Base-by-base conservation (phyloP, 1,140 invertebrate species). In the Cotesia glomerata region DNA sequence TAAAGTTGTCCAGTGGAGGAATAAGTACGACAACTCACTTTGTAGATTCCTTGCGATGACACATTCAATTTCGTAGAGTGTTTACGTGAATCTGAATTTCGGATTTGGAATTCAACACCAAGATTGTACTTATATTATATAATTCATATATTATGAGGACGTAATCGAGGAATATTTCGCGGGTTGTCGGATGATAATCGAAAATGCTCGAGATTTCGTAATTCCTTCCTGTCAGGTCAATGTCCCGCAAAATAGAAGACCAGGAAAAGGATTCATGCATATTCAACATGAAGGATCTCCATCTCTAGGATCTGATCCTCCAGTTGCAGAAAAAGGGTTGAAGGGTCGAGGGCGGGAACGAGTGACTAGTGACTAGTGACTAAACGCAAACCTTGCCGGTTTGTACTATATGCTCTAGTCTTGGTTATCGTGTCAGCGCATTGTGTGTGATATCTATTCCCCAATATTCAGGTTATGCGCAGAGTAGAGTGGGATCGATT, bases 341-440 rank as follows among this genome's bases (percentile, higher is more conserved):
- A 56, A 56, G 16, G 26, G 26, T 26, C n/a, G 52, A 16, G 26
- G 16, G 49, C 26, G 65, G 49, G n/a, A 26, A 54, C 49, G 36
- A 52, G 11, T 45, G 7, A 45, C 39, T 45, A 45, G 7, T 26
- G 26, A 36, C 14, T 36, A 45, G 14, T 51, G 52, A 9, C 65
- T 14, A 67, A 67, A 67, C 65, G 65, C 65, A 67, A 67, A 67
- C 65, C 65, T 67, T 52, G 65, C 65, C 63, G 26, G 26, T 26
- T 26, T 26, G 3, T 26, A 26, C 26, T 26, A 26, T 26, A 26
- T 26, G 26, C 26, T 26, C 26, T 3, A 26, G 26, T 49, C 65
- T 39, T n/a, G 65, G 65, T 67, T 67, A 67, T 67, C 65, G 65
- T 67, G 65, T 67, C 65, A 52, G 65, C 65, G 65, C 65, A 67